Evolutionary conservation across 2,888 invertebrate species (phyloP), one percentile per base, ranked within the genome.

Genomic region (Hemicrepidius hirtus): DNA sequence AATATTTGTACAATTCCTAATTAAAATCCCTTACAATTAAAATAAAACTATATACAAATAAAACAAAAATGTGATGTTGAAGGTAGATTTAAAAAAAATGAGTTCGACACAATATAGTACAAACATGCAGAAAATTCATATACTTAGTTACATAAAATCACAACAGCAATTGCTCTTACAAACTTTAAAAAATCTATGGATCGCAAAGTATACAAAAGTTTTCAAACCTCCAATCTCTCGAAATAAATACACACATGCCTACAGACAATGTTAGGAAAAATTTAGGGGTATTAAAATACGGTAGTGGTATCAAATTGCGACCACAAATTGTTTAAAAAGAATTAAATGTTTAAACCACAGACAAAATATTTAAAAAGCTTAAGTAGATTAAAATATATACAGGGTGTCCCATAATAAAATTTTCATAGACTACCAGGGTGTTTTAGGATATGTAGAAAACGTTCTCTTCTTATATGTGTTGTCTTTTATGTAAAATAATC

Each of bases 1-100:
- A 41, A 13, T 13, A 41, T 41, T 41, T 41, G 41, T 41, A 41
- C 41, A 41, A 41, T 32, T n/a, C 32, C 32, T 32, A 32, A 9
- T 32, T 32, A 32, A 32, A 28, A 32, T 32, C 1, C 32, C 9
- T 32, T 7, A 32, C 24, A 32, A 32, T 9, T 32, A 32, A 32
- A 32, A 32, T 5, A n/a, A 41, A n/a, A 2, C 4, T 41, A 13
- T 41, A 13, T 16, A 16, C 41, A 41, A n/a, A 41, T 41, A 41
- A 41, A 13, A 37, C n/a, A 41, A 41, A 13, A 37, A 1, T 41
- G 41, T 41, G 41, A 41, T 41, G 41, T 41, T 41, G 1, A 13
- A 40, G n/a, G n/a, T 37, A n/a, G 37, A 41, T 6, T 2, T 3
- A 41, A 5, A n/a, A 41, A 41, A n/a, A 41, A 13, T 6, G 3